phyloP scores from a whole-genome alignment of 2,888 invertebrate genomes.

The Tribolium freemani region DNA sequence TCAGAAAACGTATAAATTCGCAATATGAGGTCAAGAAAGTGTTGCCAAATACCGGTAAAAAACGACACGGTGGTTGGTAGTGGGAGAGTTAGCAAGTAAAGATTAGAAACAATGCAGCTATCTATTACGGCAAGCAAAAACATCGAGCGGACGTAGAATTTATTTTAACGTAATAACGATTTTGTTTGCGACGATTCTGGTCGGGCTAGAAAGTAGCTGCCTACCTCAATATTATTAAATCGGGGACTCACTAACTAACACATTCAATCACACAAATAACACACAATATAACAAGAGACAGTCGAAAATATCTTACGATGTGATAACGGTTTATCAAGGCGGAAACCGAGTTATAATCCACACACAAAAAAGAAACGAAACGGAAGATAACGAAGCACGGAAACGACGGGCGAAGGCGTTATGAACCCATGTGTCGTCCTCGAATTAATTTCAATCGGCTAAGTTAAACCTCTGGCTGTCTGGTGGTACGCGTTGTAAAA shows the following conservation, averaged over 20 bases:
- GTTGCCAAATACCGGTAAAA: conserved; percentile 33
- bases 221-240: conserved; percentile 23
- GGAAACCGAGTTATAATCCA: conserved; percentile 18
- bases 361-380: neutral
- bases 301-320: neutral
- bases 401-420: neutral
- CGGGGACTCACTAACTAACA: neutral
- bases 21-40: conserved; percentile 15
- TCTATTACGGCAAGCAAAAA: conserved; percentile 42
- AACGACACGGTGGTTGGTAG: conserved; percentile 15
- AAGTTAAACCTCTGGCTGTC: conserved; percentile 55
- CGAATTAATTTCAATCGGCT: conserved; percentile 49
- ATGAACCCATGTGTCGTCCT: neutral
- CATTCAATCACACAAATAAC: neutral
- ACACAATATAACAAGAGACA: conserved; percentile 3
- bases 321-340: conserved; percentile 26
- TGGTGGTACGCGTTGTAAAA: conserved; percentile 57
- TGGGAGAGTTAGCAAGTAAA: conserved; percentile 32
- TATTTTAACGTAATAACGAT: conserved; percentile 38
- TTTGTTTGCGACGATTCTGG: conserved; percentile 37
- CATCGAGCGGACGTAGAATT: conserved; percentile 39
- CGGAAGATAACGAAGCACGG: conserved; percentile 19
- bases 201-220: conserved; percentile 33
- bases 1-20: neutral
- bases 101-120: conserved; percentile 43